Evolutionary conservation across 2,113 vertebrate genomes (phyloP).

Genomic region (Oenanthe melanoleuca): DNA sequence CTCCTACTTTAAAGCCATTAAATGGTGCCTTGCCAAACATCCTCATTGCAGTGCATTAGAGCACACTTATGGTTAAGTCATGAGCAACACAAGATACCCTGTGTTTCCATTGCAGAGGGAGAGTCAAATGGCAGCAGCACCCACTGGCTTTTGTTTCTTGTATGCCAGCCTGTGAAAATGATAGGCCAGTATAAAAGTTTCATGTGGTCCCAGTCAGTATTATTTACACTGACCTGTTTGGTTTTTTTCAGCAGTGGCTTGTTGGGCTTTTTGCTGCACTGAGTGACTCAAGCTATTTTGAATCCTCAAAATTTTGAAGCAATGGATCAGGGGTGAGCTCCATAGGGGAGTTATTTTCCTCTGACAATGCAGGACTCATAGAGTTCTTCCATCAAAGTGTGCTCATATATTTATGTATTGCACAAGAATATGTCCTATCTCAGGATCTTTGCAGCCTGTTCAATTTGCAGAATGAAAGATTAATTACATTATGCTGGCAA

Average conservation of each 20-base stretch:
- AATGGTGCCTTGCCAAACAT: conserved; percentile 29
- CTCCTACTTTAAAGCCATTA: conserved; percentile 12
- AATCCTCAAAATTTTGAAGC: neutral
- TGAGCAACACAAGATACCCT: conserved; percentile 76
- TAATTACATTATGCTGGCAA: conserved; percentile 73
- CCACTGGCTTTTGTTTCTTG: conserved; percentile 55
- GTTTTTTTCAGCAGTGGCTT: neutral
- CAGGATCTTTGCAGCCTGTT: conserved; percentile 64
- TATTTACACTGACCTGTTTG: conserved; percentile 63
- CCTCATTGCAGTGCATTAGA: conserved; percentile 72
- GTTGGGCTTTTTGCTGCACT: neutral
- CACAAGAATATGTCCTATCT: conserved; percentile 58
- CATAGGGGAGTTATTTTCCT: conserved; percentile 3
- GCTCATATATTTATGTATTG: conserved; percentile 53
- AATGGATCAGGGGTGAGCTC: conserved; percentile 21
- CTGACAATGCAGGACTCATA: neutral
- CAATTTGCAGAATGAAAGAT: conserved; percentile 76
- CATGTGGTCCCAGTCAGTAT: conserved; percentile 50
- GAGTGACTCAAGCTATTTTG: conserved; percentile 12
- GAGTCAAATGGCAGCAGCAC: conserved; percentile 59
- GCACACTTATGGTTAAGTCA: conserved; percentile 81
- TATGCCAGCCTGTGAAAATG: conserved; percentile 59
- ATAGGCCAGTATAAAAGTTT: conserved; percentile 74
- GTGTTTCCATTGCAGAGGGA: conserved; percentile 70
- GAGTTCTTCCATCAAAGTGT: conserved; percentile 28